phyloP scores from a whole-genome alignment of 2,888 invertebrate genomes.

The Trachelus iudaicus region DNA sequence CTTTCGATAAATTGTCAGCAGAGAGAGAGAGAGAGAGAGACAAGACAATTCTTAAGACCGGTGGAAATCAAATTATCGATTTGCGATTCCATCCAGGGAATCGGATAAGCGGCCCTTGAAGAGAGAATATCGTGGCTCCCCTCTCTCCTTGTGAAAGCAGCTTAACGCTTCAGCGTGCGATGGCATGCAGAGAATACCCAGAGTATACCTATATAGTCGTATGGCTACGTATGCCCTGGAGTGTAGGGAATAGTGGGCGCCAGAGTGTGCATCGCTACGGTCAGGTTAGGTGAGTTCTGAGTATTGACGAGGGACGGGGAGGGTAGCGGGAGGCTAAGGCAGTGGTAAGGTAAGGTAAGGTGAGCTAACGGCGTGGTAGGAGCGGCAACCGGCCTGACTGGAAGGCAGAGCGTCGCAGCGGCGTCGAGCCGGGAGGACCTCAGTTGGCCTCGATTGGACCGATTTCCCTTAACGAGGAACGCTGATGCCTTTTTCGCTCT shows the following conservation, averaged over 20 bases:
- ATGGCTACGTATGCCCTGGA: conserved; percentile 5
- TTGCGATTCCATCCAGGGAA: neutral
- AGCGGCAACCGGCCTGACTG: conserved; percentile 62
- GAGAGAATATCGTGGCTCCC: neutral
- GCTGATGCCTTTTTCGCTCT: neutral
- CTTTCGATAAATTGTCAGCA: conserved; percentile 22
- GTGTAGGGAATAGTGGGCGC: conserved; percentile 15
- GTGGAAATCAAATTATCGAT: conserved; percentile 1
- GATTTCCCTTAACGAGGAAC: neutral
- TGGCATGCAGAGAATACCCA: neutral
- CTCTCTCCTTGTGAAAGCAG: neutral
- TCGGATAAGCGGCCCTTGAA: neutral
- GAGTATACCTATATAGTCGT: neutral
- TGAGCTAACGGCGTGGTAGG: conserved; percentile 57
- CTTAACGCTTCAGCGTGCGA: neutral
- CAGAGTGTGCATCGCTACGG: neutral
- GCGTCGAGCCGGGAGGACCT: conserved; percentile 45
- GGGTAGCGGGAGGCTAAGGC: conserved; percentile 26
- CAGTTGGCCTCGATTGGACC: neutral
- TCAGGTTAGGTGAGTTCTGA: neutral
- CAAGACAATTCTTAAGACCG: conserved; percentile 8
- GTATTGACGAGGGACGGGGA: conserved; percentile 13
- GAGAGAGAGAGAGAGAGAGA: conserved; percentile 23
- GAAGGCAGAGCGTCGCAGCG: conserved; percentile 47
- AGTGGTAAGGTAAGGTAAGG: conserved; percentile 23